Evolutionary conservation across 2,113 vertebrate species (phyloP).

Genomic region (Ctenomys sociabilis): DNA sequence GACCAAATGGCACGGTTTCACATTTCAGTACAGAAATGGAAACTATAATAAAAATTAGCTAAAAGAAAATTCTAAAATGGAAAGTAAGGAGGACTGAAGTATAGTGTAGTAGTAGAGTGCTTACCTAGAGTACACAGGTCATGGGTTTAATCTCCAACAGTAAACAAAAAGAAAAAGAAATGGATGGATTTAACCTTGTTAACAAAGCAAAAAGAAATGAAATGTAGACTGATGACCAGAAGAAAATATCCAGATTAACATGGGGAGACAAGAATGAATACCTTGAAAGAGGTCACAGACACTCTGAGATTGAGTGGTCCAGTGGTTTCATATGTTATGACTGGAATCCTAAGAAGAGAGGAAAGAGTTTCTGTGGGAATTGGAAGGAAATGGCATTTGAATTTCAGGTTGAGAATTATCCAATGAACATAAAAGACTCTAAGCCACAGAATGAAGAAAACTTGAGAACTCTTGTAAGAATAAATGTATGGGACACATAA

Average conservation of each 20-base stretch:
- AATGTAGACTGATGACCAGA: background rate
- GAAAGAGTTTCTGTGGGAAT: background rate
- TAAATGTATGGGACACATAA: constrained; percentile 26
- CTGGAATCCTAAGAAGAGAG: background rate
- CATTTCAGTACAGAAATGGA: constrained; percentile 20
- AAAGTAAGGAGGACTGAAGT: background rate
- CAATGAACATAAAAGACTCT: constrained; percentile 6
- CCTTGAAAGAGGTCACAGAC: no score
- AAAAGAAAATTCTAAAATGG: constrained; percentile 39
- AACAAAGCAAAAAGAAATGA: constrained; percentile 29
- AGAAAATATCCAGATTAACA: constrained; percentile 6
- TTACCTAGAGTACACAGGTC: background rate
- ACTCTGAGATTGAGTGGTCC: background rate
- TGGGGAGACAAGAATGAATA: background rate
- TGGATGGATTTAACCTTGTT: background rate
- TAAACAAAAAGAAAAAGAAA: background rate
- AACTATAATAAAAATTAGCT: background rate
- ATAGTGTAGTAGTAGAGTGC: background rate
- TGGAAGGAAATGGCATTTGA: background rate
- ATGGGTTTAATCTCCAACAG: background rate
- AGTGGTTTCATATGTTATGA: background rate
- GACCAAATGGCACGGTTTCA: constrained; percentile 14
- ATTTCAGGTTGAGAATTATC: constrained; percentile 37
- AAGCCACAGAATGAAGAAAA: background rate
- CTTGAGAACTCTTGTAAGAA: background rate